phyloP scores from a whole-genome alignment of 2,797 vertebrate genomes.

The Sarcophilus harrisii region DNA sequence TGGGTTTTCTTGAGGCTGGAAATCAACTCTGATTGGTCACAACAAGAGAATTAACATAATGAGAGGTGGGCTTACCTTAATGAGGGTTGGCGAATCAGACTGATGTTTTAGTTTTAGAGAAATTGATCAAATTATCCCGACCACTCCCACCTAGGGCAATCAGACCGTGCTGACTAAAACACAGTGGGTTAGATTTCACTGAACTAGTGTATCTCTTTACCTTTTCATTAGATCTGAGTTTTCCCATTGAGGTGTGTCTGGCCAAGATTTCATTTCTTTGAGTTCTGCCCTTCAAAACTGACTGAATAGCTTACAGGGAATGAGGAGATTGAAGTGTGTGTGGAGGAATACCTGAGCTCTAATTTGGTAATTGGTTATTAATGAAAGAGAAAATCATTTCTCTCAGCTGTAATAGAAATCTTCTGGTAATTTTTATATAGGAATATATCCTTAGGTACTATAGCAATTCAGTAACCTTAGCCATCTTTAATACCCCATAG shows the following conservation, averaged over 20 bases:
- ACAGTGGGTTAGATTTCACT: neutral
- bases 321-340: neutral
- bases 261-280: neutral
- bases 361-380: neutral
- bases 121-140: neutral
- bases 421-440: conserved; percentile 41
- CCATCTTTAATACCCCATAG: neutral
- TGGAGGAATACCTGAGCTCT: neutral
- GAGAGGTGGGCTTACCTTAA: neutral
- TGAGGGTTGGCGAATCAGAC: neutral
- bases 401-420: neutral
- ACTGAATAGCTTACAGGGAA: neutral
- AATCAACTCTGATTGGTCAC: neutral
- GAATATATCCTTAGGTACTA: conserved; percentile 4
- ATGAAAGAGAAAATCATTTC: neutral
- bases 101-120: neutral
- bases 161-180: neutral
- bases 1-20: neutral
- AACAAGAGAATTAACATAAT: neutral
- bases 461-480: neutral
- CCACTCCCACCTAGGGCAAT: neutral
- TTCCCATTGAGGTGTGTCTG: neutral
- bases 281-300: neutral
- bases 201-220: neutral
- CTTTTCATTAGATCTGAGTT: neutral